Percentiles rank a stretch among this genome's conserved stretches.
phyloP scores from a whole-genome alignment of 30 jellyfish, hydroid and myxozoan species.

The Phacellophora camtschatica region DNA sequence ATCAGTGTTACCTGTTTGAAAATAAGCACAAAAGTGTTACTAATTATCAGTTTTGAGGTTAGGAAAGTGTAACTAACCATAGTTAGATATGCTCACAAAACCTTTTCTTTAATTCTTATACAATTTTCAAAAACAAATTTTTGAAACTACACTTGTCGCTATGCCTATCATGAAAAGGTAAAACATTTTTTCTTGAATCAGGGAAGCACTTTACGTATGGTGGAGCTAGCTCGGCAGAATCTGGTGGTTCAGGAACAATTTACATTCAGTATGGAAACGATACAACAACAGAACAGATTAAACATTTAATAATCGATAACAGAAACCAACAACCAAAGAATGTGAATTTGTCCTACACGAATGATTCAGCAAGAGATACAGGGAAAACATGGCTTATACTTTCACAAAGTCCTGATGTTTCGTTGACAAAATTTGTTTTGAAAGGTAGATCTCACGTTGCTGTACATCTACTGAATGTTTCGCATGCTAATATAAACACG shows the following conservation, averaged over 20 bases:
- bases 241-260: conserved; percentile 66
- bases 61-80: too few species aligned
- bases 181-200: background rate
- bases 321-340: conserved; percentile 48
- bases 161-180: too few species aligned
- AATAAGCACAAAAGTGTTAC: too few species aligned
- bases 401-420: background rate
- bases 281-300: background rate
- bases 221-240: conserved; percentile 36
- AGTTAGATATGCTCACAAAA: too few species aligned
- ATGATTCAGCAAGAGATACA: conserved; percentile 6
- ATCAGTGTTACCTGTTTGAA: too few species aligned
- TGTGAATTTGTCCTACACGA: conserved; percentile 19
- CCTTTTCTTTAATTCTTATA: too few species aligned
- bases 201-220: conserved; percentile 54
- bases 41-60: too few species aligned
- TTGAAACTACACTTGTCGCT: too few species aligned
- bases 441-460: conserved; percentile 54
- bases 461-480: background rate
- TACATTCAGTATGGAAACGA: conserved; percentile 32
- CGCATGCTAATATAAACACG: background rate
- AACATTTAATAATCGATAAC: conserved; percentile 29
- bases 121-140: too few species aligned
- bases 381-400: conserved; percentile 53
- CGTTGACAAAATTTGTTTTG: background rate